Base-by-base conservation (phyloP, 2,888 invertebrate genomes). In the Rhopalosiphum nymphaeae region DNA sequence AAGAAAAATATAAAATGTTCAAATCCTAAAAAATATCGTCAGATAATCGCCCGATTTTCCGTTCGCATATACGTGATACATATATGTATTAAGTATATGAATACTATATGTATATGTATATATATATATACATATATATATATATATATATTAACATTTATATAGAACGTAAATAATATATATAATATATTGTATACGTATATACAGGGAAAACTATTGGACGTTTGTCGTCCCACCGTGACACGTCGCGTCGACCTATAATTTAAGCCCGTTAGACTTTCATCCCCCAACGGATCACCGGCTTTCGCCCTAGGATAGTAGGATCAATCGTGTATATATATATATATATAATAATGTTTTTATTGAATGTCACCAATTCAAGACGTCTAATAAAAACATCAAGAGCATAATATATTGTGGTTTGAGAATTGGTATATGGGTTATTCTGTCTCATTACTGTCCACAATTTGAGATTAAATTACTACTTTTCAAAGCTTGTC, bases 181-280 rank as follows among this genome's bases (percentile, higher is more conserved):
- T 46, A 86, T 44, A 44, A 85, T 44, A 85, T 44, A 85, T 78
- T 21, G 11, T 78, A 21, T 78, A 78, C 21, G 36, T 78, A 36
- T 85, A 44, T 53, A 88, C 44, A 11, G 36, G 53, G 36, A 53
- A 88, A 88, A 44, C 49, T 25, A 49, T 53, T 36, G 25, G 49
- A 53, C 88, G 78, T 88, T 53, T 36, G 88, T 88, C 36, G 53
- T 53, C 53, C 53, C 49, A n/a, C 25, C 53, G 49, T 44, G 53
- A 53, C 88, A 88, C 36, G 49, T 88, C 88, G 25, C 36, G 53
- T 44, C 88, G 53, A 36, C 88, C 88, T 88, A 88, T 88, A 88
- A 88, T 36, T 88, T 88, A 88, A 88, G 88, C 88, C 53, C 25
- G 88, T 88, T 88, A 88, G 88, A 53, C 88, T 88, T 88, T 88